A percentile compares a stretch with the other conserved stretches of the same genome.
Conservation (phyloP, 2,113 vertebrate species). For the Dendropsophus ebraccatus region DNA sequence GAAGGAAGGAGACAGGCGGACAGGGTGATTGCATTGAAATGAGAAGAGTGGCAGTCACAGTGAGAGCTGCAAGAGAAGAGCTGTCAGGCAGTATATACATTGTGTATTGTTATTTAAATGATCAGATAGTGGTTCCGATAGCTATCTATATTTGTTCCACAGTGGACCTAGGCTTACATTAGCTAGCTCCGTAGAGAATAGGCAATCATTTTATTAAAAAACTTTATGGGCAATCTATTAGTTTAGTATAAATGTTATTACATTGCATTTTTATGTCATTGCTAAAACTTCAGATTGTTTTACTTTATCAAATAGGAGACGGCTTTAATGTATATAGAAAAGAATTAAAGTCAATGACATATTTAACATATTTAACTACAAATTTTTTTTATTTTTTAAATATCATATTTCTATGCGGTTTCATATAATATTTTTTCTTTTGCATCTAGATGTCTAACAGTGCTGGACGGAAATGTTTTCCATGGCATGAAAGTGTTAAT, state of each 20-base stretch:
- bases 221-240: too few species aligned
- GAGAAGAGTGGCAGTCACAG: conserved; percentile 45
- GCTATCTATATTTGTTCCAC: not conserved
- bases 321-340: too few species aligned
- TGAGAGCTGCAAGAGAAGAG: conserved; percentile 9
- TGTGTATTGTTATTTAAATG: conserved; percentile 42
- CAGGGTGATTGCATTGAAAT: conserved; percentile 40
- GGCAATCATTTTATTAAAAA: too few species aligned
- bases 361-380: too few species aligned
- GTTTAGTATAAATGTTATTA: too few species aligned
- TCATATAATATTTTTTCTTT: conserved; percentile 6
- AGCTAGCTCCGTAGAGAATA: not conserved
- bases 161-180: not conserved
- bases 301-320: not conserved
- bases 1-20: conserved; percentile 49
- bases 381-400: too few species aligned
- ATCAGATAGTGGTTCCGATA: not conserved
- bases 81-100: conserved; percentile 24
- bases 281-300: not conserved
- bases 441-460: conserved; percentile 61
- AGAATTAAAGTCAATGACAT: too few species aligned
- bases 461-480: conserved; percentile 56
- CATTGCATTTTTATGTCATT: too few species aligned
- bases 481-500: conserved; percentile 63
- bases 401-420: not conserved